A percentile compares a stretch with the other conserved stretches of the same genome.
Conservation (phyloP, 2,888 invertebrate species). For the Aleiodes alternator region DNA sequence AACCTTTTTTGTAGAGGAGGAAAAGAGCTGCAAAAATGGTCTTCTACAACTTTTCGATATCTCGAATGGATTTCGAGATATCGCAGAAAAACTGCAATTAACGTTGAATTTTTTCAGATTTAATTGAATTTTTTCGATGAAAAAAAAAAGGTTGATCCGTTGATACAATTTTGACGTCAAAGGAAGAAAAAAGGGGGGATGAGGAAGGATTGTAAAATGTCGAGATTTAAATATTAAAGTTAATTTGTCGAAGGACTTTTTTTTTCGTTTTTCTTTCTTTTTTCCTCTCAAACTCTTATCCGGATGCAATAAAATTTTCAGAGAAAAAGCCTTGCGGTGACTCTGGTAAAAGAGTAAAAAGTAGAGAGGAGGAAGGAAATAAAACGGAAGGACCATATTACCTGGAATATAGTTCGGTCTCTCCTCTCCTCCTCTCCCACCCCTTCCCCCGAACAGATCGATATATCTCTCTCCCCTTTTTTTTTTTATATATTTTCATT, state of each 20-base stretch:
- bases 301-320: constrained; percentile 35
- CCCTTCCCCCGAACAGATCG: constrained; percentile 13
- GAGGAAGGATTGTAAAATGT: no score
- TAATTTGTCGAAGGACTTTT: constrained; percentile 7
- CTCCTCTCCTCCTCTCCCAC: no score
- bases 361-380: not conserved
- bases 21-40: not conserved
- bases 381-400: constrained; percentile 22
- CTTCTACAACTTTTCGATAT: not conserved
- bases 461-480: constrained; percentile 14
- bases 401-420: constrained; percentile 23
- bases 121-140: no score
- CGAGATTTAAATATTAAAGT: constrained; percentile 14
- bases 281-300: constrained; percentile 22
- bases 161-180: no score
- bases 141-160: no score
- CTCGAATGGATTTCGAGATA: not conserved
- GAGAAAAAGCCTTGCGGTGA: constrained; percentile 34
- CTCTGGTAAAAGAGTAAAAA: not conserved
- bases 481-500: constrained; percentile 21
- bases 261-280: not conserved
- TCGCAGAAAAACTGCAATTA: not conserved
- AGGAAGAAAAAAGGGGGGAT: no score
- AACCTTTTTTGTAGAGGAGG: not conserved
- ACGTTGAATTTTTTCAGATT: no score